phyloP scores from a whole-genome alignment of 2,797 vertebrate genomes.

The Melanotaenia nigrans region DNA sequence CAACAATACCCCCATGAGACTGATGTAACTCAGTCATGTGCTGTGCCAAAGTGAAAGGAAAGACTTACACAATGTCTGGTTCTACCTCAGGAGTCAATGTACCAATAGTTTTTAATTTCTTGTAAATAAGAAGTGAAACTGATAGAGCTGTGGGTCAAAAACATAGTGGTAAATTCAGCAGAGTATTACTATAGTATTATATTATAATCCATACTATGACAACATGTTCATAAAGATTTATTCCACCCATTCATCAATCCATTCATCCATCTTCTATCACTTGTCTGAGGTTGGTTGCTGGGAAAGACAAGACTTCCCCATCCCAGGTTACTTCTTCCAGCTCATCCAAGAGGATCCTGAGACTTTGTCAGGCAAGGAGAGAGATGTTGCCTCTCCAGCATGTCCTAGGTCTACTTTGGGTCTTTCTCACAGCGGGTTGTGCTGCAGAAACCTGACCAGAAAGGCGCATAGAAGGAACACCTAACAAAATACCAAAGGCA shows the following conservation, averaged over 20 bases:
- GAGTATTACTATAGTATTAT: not conserved
- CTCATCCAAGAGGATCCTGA: no score
- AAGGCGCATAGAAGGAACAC: not conserved
- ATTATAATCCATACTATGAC: not conserved
- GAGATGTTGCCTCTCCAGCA: no score
- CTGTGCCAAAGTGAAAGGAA: conserved; percentile 5
- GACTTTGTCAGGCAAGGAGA: no score
- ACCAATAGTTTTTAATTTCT: not conserved
- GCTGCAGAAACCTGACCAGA: not conserved
- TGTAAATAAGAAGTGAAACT: not conserved
- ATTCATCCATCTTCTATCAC: not conserved
- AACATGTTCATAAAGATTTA: not conserved
- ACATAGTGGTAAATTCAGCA: not conserved
- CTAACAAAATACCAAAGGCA: not conserved
- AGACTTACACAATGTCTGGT: not conserved
- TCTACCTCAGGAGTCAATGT: conserved; percentile 4
- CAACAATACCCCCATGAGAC: conserved; percentile 37
- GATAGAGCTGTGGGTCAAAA: not conserved
- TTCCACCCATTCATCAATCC: not conserved
- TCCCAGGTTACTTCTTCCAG: not conserved
- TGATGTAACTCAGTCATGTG: conserved; percentile 13
- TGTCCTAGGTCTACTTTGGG: no score
- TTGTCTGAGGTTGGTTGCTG: not conserved
- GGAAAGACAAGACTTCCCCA: not conserved
- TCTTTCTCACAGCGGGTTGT: no score